A percentile compares a stretch with the other conserved stretches of the same genome.
phyloP scores from a whole-genome alignment of 2,113 vertebrate species.

The Coptodon bakossiorum region DNA sequence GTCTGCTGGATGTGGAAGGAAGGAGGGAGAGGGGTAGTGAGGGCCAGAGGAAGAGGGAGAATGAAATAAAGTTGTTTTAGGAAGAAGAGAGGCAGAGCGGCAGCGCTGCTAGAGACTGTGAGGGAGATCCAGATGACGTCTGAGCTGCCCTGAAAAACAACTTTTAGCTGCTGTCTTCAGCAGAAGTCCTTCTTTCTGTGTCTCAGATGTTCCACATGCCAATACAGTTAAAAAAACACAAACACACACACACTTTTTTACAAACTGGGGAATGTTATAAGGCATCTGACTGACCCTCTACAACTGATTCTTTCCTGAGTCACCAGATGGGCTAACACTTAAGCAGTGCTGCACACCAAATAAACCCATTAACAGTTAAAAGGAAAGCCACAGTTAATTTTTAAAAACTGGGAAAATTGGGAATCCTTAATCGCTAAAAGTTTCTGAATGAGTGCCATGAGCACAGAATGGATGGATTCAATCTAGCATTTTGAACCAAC shows the following conservation, averaged over 20 bases:
- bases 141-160: not conserved
- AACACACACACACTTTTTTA: not conserved
- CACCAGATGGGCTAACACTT: not conserved
- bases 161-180: not conserved
- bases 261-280: not conserved
- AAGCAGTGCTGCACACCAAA: not conserved
- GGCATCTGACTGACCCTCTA: not conserved
- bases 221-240: not conserved
- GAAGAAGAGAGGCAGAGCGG: not conserved
- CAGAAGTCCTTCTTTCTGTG: not conserved
- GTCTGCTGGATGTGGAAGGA: slow-evolving; percentile 62
- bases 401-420: not conserved
- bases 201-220: not conserved
- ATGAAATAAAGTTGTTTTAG: slow-evolving; percentile 1
- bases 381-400: not conserved
- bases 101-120: not conserved
- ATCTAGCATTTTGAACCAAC: not conserved
- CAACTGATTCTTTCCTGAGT: not conserved
- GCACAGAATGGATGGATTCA: not conserved
- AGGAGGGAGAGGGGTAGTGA: not conserved
- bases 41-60: not conserved
- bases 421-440: not conserved
- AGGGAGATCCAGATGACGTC: not conserved
- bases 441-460: not conserved
- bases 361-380: not conserved